Base-by-base conservation (phyloP, 2,888 invertebrate species). In the Elaeidobius kamerunicus region DNA sequence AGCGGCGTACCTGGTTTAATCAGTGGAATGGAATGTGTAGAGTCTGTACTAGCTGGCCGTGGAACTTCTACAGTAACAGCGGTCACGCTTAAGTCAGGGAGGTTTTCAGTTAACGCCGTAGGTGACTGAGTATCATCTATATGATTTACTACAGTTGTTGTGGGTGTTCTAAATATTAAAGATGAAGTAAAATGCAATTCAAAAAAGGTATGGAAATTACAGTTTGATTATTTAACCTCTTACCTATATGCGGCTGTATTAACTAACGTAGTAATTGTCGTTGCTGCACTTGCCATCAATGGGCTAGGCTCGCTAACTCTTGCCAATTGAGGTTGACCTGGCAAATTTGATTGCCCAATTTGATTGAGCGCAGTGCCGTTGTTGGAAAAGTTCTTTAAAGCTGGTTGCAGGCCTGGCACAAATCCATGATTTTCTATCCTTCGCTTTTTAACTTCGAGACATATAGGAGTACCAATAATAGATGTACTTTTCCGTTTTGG, bases 191-290 rank as follows among this genome's bases (percentile, higher is more conserved):
- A 9, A 3, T 39, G 11, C 19, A 56, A 4, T 49, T 35, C 30
- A n/a, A n/a, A n/a, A n/a, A n/a, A n/a, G n/a, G n/a, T n/a, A n/a
- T n/a, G n/a, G n/a, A n/a, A n/a, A n/a, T n/a, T n/a, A n/a, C n/a
- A n/a, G n/a, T n/a, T n/a, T n/a, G n/a, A n/a, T n/a, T n/a, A n/a
- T n/a, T n/a, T n/a, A n/a, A n/a, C n/a, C n/a, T n/a, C 18, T 43
- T 42, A 55, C 55, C 66, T 64, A 58, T 72, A 74, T 48, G 78
- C 79, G 15, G 84, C 84, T 15, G 84, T 80, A 63, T 82, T 82
- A 41, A 85, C 83, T 9, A 84, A 84, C 0, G 81, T 79, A 5
- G 84, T 82, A 50, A 86, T 85, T 18, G 86, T 83, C 2, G 84
- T 84, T 7, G 79, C 78, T 2, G 84, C 83, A 59, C 78, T 79